Percentiles rank a stretch among this genome's conserved stretches.
These are phyloP conservation scores for Progne subis DNA, from an alignment of 2,113 vertebrate species.

Conservation along the genomic window DNA sequence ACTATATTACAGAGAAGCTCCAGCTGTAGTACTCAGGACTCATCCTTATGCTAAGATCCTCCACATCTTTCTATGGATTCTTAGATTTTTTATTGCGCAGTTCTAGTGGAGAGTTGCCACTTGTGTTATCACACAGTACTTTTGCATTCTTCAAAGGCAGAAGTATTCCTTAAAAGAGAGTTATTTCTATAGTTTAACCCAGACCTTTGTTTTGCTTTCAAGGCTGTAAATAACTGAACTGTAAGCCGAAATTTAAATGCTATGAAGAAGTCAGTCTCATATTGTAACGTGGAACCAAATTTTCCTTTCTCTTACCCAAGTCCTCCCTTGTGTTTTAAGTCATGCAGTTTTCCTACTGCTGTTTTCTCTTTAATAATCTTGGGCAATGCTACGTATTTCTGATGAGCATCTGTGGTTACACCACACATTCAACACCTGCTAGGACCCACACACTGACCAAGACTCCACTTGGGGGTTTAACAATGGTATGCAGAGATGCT, in stretches of 20 bases:
- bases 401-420: not conserved
- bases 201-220: not conserved
- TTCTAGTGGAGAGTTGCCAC: not conserved
- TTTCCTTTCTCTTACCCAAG: not conserved
- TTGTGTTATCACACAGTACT: not conserved
- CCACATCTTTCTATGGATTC: not conserved
- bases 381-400: not conserved
- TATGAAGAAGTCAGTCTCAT: not conserved
- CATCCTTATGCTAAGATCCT: not conserved
- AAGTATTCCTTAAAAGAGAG: not conserved
- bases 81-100: not conserved
- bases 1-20: not conserved
- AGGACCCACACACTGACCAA: not conserved
- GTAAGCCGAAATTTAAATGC: not conserved
- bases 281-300: not conserved
- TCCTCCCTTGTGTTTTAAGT: not conserved
- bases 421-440: not conserved
- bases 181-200: not conserved
- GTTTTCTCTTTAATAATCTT: not conserved
- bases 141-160: not conserved
- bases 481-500: not conserved
- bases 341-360: not conserved
- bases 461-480: not conserved
- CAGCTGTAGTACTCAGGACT: not conserved
- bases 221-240: not conserved